Evolutionary conservation across 30 jellyfish, hydroid and myxozoan species (phyloP).

Genomic region (Aurelia aurita): DNA sequence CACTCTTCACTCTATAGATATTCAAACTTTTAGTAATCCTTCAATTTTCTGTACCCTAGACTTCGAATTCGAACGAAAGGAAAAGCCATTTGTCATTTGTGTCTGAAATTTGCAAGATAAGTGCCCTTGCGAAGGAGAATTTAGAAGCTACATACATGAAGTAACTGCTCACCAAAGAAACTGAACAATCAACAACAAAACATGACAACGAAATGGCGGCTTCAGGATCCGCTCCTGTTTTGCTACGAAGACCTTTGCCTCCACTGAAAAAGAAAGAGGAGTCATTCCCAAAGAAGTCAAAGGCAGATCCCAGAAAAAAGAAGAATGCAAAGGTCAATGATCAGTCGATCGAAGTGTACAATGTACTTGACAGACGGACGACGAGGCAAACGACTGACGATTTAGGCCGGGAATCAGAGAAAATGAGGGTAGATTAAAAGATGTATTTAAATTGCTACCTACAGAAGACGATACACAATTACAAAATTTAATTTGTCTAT

Average conservation of each 20-base stretch:
- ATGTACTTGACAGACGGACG: conserved; percentile 28
- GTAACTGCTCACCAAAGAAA: not conserved
- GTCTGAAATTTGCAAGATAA: not conserved
- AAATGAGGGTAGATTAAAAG: conserved; percentile 24
- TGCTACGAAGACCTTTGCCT: conserved; percentile 71
- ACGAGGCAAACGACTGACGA: conserved; percentile 44
- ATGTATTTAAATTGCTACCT: not conserved
- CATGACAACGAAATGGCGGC: conserved; percentile 79
- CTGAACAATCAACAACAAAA: conserved; percentile 67
- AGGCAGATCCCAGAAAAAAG: not conserved
- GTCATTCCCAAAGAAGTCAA: not conserved
- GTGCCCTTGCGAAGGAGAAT: not conserved
- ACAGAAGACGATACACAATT: no score
- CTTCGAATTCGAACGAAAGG: no score
- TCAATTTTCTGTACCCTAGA: no score
- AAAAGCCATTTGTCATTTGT: no score
- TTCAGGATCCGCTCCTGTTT: conserved; percentile 43
- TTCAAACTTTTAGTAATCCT: no score
- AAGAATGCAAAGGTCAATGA: not conserved
- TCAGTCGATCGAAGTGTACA: not conserved
- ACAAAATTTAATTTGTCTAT: no score
- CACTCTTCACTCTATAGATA: no score
- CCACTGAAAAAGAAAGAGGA: conserved; percentile 51
- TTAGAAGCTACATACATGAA: no score
- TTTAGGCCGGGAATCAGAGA: conserved; percentile 13